Evolutionary conservation across 2,797 vertebrate species (phyloP), one percentile per base, ranked within the genome.

Genomic region (Denticeps clupeoides): DNA sequence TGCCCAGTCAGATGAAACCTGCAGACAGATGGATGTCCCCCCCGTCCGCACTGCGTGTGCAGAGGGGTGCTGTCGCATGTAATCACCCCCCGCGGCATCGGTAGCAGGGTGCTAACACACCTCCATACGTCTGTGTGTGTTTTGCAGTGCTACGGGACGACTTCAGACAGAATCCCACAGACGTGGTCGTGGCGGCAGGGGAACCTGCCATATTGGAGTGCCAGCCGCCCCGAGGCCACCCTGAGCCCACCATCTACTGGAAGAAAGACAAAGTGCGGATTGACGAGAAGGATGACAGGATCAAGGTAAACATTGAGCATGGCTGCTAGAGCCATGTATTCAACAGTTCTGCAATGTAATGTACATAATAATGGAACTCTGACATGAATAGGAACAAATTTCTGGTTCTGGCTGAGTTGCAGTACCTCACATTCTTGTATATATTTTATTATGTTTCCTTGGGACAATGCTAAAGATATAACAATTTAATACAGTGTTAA

Each of bases 171-270:
- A 99, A 97, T 70, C 95, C 95, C 1, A 92, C 89, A 2, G 95
- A 97, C 4, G 89, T 90, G 53, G 92, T 99, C 56, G 93, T 99
- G 65, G 95, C 93, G 26, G 90, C 88, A 3, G 95, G 93, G 51
- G 93, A 99, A 58, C 93, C 95, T 2, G 93, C 93, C 1, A 93
- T 99, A 47, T 66, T 99, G 68, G 95, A 99, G 62, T 99, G 95
- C 51, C 89, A 97, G 27, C 92, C 95, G 0, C 95, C 93, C 4
- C 83, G 93, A 49, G 95, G 95, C 38, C 95, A 99, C 59, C 95
- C 95, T 1, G 95, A 99, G 59, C 95, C 95, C 45, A 95, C 91
- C 51, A 95, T 90, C 75, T 97, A 86, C 83, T 99, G 95, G 95
- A 97, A 90, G 71, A 99, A 97, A 60, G 95, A 99, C 69, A 97